Evolutionary conservation across 2,888 invertebrate genomes (phyloP).

Genomic region (Poecilus cupreus): DNA sequence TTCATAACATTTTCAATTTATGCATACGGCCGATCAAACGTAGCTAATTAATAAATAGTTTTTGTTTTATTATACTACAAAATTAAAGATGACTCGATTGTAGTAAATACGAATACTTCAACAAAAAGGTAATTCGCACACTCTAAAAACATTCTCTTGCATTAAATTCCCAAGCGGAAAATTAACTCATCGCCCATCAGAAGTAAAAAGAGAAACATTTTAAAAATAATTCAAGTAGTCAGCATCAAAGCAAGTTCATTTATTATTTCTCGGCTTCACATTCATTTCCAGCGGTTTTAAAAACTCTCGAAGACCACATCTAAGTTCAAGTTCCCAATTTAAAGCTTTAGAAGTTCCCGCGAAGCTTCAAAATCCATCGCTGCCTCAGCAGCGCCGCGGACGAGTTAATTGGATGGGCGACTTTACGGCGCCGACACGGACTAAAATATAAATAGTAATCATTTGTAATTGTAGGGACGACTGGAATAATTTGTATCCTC

Average conservation of each 20-base stretch:
- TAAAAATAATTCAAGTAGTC: slow-evolving; percentile 12
- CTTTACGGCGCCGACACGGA: slow-evolving; percentile 4
- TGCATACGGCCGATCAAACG: too few species aligned
- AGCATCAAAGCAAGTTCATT: slow-evolving; percentile 15
- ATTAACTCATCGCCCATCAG: neutral
- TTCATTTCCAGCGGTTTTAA: slow-evolving; percentile 9
- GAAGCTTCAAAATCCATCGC: neutral
- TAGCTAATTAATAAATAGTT: too few species aligned
- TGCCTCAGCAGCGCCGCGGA: neutral
- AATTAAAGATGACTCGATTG: too few species aligned
- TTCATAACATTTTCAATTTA: neutral
- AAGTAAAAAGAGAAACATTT: neutral
- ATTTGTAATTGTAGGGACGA: slow-evolving; percentile 20
- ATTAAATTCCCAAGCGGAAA: neutral
- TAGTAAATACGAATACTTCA: neutral
- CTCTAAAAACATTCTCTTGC: neutral
- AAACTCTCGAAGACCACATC: neutral
- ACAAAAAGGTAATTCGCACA: neutral
- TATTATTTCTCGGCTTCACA: neutral
- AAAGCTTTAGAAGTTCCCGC: slow-evolving; percentile 13
- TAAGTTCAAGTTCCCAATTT: slow-evolving; percentile 2
- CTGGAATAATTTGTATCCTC: slow-evolving; percentile 29
- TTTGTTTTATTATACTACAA: too few species aligned
- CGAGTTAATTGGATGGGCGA: slow-evolving; percentile 14
- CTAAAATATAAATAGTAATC: slow-evolving; percentile 34